Conservation (phyloP, 1,140 invertebrate genomes). For the Bursaphelenchus mucronatus region DNA sequence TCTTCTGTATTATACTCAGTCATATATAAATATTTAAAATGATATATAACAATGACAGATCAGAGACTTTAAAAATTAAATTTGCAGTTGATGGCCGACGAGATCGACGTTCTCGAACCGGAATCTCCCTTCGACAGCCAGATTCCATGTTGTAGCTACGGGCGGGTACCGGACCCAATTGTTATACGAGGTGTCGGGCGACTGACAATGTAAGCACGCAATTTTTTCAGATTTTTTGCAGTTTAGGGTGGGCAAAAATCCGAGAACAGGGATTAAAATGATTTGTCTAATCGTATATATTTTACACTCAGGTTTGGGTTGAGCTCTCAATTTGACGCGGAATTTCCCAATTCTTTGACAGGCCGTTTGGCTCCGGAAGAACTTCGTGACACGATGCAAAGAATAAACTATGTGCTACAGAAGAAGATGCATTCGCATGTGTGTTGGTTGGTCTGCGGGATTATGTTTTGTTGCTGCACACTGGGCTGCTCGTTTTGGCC, state of each 20-base stretch:
- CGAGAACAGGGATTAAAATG: slow-evolving; percentile 5
- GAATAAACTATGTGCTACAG: slow-evolving; percentile 55
- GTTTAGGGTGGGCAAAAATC: slow-evolving; percentile 8
- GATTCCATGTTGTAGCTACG: slow-evolving; percentile 30
- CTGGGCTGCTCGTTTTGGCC: slow-evolving; percentile 60
- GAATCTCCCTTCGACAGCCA: slow-evolving; percentile 41
- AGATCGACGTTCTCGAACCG: slow-evolving; percentile 57
- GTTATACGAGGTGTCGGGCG: slow-evolving; percentile 54
- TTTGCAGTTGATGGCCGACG: slow-evolving; percentile 41
- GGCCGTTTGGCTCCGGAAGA: slow-evolving; percentile 59
- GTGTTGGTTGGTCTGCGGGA: slow-evolving; percentile 56
- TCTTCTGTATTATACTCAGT: no score
- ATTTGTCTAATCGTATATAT: neutral
- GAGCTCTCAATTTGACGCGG: slow-evolving; percentile 59
- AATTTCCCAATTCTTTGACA: slow-evolving; percentile 54
- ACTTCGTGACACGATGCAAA: slow-evolving; percentile 40
- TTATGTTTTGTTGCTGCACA: slow-evolving; percentile 59
- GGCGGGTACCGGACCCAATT: slow-evolving; percentile 41
- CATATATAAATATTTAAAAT: no score
- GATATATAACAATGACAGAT: no score
- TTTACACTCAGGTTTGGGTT: slow-evolving; percentile 53
- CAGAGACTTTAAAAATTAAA: slow-evolving; percentile 5
- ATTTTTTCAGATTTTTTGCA: slow-evolving; percentile 17
- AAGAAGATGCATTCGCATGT: slow-evolving; percentile 39
- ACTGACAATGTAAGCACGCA: slow-evolving; percentile 51